Conservation (phyloP, 2,888 invertebrate species). For the Aquatica leii region DNA sequence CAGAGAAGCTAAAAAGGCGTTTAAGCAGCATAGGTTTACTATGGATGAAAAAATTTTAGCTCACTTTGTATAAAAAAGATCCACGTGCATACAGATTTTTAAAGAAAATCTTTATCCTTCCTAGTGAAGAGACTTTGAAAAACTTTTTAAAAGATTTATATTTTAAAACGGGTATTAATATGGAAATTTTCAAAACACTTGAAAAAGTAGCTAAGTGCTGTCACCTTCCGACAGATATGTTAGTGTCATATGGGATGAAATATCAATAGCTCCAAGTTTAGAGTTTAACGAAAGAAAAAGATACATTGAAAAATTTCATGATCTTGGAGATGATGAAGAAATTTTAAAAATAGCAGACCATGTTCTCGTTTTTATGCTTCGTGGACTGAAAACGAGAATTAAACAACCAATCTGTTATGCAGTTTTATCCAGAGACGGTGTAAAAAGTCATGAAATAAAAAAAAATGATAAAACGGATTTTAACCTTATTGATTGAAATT, state of each 20-base stretch:
- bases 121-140: not conserved
- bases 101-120: too few relatives aligned
- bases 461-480: not conserved
- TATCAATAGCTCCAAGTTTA: not conserved
- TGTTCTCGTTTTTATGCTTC: too few relatives aligned
- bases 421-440: not conserved
- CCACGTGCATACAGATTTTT: too few relatives aligned
- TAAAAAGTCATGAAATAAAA: not conserved
- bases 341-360: conserved; percentile 42
- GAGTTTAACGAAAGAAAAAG: not conserved
- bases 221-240: not conserved
- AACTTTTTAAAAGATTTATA: not conserved
- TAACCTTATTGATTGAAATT: conserved; percentile 20
- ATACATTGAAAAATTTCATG: conserved; percentile 10
- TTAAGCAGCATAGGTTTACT: not conserved
- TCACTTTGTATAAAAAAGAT: too few relatives aligned
- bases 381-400: conserved; percentile 17
- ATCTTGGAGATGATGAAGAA: conserved; percentile 33
- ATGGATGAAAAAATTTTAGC: not conserved
- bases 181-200: not conserved
- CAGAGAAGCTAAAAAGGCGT: not conserved
- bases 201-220: not conserved
- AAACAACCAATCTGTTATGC: conserved; percentile 3
- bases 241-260: too few relatives aligned
- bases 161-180: not conserved